phyloP scores from a whole-genome alignment of 2,888 invertebrate genomes.

The Temnothorax rugatulus region DNA sequence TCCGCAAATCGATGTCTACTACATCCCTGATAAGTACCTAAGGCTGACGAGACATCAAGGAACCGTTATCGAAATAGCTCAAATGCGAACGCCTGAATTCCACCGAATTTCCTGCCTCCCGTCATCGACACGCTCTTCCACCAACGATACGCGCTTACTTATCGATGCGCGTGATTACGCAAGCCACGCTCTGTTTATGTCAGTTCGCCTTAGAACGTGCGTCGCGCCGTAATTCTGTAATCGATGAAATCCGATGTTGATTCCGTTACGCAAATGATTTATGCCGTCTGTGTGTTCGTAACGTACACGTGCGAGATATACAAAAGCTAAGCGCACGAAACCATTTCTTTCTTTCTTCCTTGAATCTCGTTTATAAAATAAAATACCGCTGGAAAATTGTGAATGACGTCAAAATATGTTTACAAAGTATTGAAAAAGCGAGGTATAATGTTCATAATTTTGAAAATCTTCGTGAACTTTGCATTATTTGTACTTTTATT shows the following conservation, averaged over 20 bases:
- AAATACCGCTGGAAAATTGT: neutral
- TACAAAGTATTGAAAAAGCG: neutral
- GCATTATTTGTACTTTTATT: neutral
- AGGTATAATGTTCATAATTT: neutral
- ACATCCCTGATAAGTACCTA: slow-evolving; percentile 12
- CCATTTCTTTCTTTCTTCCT: neutral
- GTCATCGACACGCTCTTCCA: slow-evolving; percentile 43
- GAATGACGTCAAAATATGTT: neutral
- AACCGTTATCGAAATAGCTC: neutral
- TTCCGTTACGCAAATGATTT: slow-evolving; percentile 36
- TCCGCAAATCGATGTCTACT: neutral
- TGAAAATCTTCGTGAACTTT: neutral
- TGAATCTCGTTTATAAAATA: neutral
- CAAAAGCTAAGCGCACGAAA: neutral
- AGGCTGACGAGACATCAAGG: neutral
- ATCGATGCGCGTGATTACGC: slow-evolving; percentile 53
- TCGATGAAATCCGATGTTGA: slow-evolving; percentile 48
- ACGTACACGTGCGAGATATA: neutral
- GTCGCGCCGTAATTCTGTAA: slow-evolving; percentile 39
- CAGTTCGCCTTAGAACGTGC: slow-evolving; percentile 44
- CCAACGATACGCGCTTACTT: slow-evolving; percentile 44
- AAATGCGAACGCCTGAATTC: neutral
- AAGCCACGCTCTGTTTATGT: slow-evolving; percentile 50
- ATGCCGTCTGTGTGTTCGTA: neutral
- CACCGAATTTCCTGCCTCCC: slow-evolving; percentile 17